A percentile compares a stretch with the other conserved stretches of the same genome.
These are phyloP conservation scores for Hozukius guyotensis DNA, from an alignment of 2,797 vertebrate species.

Conservation along the genomic window DNA sequence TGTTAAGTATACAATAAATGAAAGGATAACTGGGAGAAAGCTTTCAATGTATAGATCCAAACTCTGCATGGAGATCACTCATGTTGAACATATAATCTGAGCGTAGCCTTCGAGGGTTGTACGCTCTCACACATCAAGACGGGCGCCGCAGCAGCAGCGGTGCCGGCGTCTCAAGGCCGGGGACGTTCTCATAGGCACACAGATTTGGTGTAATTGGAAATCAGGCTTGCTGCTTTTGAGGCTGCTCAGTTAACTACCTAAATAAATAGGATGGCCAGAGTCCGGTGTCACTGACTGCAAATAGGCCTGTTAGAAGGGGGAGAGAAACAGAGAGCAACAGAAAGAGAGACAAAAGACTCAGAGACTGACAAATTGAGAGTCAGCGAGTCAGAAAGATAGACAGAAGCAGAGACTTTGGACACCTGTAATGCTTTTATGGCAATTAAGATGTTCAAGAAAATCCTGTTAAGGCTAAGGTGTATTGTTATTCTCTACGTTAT, in stretches of 20 bases:
- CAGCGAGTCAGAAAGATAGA: not conserved
- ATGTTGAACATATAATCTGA: slow-evolving; percentile 21
- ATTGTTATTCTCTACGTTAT: slow-evolving; percentile 37
- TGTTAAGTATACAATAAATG: slow-evolving; percentile 13
- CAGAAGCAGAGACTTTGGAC: slow-evolving; percentile 18
- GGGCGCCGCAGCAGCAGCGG: not conserved
- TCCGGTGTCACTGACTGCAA: slow-evolving; percentile 54
- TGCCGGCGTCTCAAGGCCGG: slow-evolving; percentile 11
- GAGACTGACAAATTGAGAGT: not conserved
- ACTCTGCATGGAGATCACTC: slow-evolving; percentile 12
- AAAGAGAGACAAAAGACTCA: not conserved
- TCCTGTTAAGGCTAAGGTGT: slow-evolving; percentile 25
- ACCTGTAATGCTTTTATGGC: slow-evolving; percentile 42
- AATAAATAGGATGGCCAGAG: slow-evolving; percentile 64
- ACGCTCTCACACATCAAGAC: slow-evolving; percentile 6
- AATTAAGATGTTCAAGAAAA: slow-evolving; percentile 49
- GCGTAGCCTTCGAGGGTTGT: not conserved
- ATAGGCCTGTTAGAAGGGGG: slow-evolving; percentile 24
- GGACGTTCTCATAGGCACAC: slow-evolving; percentile 28
- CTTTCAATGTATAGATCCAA: slow-evolving; percentile 28
- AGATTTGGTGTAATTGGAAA: slow-evolving; percentile 58
- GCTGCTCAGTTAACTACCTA: slow-evolving; percentile 61
- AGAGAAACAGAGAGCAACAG: not conserved
- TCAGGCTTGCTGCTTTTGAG: slow-evolving; percentile 45
- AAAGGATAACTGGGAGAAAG: slow-evolving; percentile 14